phyloP scores from a whole-genome alignment of 2,113 vertebrate genomes.

The Eublepharis macularius region DNA sequence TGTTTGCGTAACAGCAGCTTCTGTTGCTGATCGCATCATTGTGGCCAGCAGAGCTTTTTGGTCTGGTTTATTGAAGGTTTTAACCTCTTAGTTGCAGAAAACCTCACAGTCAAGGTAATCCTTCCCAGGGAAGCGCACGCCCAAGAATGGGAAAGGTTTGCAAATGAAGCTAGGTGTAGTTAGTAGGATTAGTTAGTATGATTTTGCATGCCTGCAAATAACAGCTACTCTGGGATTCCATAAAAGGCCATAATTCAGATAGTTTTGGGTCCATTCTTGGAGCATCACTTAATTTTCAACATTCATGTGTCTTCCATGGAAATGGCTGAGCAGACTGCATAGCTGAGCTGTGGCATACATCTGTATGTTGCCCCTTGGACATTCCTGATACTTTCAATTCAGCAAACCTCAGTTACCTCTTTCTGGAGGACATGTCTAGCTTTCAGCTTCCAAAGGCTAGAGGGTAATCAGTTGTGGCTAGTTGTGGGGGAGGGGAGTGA shows the following conservation, averaged over 20 bases:
- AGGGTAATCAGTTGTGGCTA: neutral
- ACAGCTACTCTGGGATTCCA: neutral
- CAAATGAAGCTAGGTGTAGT: neutral
- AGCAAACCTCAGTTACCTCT: neutral
- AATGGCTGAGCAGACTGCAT: too few species aligned
- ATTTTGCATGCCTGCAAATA: neutral
- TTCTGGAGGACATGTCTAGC: neutral
- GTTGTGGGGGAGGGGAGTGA: too few species aligned
- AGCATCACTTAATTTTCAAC: neutral
- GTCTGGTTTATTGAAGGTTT: constrained; percentile 46
- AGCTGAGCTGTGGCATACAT: neutral
- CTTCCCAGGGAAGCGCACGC: neutral
- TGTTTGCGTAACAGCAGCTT: constrained; percentile 29
- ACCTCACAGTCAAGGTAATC: neutral
- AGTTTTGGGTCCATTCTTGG: neutral
- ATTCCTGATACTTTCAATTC: neutral
- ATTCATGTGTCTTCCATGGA: too few species aligned
- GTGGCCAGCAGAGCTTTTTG: constrained; percentile 53
- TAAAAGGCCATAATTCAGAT: neutral
- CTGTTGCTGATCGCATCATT: constrained; percentile 53
- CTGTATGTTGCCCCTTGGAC: neutral
- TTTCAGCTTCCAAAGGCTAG: neutral
- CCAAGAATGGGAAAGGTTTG: neutral
- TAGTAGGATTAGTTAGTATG: neutral
- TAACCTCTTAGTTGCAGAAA: constrained; percentile 57